A percentile compares a stretch with the other conserved stretches of the same genome.
These are phyloP conservation scores for Cetoscarus ocellatus DNA, from an alignment of 2,797 vertebrate genomes.

Conservation along the genomic window DNA sequence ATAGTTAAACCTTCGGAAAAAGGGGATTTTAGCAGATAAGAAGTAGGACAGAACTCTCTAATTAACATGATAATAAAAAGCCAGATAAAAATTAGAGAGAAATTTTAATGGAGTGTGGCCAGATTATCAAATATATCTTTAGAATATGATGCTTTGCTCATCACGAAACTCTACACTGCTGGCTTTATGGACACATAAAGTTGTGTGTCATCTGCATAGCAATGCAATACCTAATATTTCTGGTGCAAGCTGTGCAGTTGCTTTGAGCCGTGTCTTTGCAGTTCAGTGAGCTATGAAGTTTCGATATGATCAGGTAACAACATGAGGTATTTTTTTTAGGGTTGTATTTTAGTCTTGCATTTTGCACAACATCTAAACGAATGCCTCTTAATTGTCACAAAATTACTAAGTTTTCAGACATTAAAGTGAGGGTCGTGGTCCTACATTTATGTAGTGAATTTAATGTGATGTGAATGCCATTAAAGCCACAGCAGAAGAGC, in stretches of 20 bases:
- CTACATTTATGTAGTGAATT: too few species aligned
- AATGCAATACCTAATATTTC: not conserved
- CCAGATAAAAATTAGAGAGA: too few species aligned
- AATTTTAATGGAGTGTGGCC: not conserved
- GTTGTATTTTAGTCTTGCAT: too few species aligned
- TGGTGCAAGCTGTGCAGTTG: not conserved
- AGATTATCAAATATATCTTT: slow-evolving; percentile 1
- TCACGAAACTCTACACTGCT: not conserved
- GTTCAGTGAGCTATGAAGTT: too few species aligned
- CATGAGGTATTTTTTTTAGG: not conserved
- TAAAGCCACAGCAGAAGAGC: too few species aligned
- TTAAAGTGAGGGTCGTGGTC: not conserved
- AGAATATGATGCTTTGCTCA: not conserved
- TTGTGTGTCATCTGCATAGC: slow-evolving; percentile 1
- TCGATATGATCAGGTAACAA: too few species aligned
- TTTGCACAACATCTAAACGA: too few species aligned
- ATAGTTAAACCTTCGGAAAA: not conserved
- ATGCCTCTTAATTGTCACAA: not conserved
- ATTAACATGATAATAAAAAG: not conserved
- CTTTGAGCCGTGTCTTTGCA: not conserved
- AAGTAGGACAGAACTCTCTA: not conserved
- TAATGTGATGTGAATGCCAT: too few species aligned
- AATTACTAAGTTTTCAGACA: not conserved
- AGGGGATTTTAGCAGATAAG: not conserved
- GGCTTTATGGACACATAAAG: not conserved